These are phyloP conservation scores for Pseudonaja textilis DNA, from an alignment of 2,113 vertebrate genomes.

Conservation along the genomic window DNA sequence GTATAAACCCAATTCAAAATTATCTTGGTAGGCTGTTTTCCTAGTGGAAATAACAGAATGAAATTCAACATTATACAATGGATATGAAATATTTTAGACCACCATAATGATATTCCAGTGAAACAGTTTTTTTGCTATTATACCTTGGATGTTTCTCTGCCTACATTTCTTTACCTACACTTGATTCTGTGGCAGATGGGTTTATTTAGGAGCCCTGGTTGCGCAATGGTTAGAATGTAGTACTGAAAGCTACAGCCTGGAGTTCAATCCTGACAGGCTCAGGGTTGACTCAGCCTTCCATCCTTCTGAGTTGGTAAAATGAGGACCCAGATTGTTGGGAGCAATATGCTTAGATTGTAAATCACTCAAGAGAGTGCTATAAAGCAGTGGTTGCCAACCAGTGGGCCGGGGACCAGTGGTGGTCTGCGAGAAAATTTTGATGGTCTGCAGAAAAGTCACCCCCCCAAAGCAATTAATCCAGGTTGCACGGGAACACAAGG, in stretches of 20 bases:
- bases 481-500: too few species aligned
- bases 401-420: too few species aligned
- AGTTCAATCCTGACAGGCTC: neutral
- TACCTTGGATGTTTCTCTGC: neutral
- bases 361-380: neutral
- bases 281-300: too few species aligned
- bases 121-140: neutral
- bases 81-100: neutral
- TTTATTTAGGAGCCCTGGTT: neutral
- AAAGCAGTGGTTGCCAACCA: neutral
- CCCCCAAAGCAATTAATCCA: too few species aligned
- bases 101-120: neutral
- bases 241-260: neutral
- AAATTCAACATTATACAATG: neutral
- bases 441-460: too few species aligned
- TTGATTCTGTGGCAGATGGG: neutral
- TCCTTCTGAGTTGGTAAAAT: neutral
- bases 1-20: neutral
- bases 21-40: neutral
- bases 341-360: neutral
- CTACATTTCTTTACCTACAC: neutral
- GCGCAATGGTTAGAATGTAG: neutral
- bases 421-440: too few species aligned
- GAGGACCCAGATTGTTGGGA: neutral
- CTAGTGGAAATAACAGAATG: neutral